Evolutionary conservation across 2,113 vertebrate genomes (phyloP), one percentile per base, ranked within the genome.

Genomic region (Dolichallabes microphthalmus): DNA sequence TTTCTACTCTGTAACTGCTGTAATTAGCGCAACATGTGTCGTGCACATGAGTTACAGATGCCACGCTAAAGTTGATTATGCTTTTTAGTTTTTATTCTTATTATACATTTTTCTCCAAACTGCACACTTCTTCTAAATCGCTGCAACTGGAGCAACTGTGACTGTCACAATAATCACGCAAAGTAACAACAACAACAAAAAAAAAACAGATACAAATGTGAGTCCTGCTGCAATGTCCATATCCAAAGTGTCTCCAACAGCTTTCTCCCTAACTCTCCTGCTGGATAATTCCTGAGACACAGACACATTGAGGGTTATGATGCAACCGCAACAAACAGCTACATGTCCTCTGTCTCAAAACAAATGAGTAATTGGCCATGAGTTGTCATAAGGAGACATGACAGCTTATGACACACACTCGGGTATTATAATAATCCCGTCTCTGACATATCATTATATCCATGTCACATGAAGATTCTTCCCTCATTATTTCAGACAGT

Each of bases 401-500:
- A 83, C 85, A 83, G 71, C 78, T 58, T 68, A 82, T 69, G 71
- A 86, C 87, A 79, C 32, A 64, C 78, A 81, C 63, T 53, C 57
- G 74, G 77, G 68, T 82, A 83, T 86, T 84, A 76, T 69, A 81
- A 82, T 64, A 32, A 77, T 66, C 25, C 73, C 15, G 50, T 75
- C 27, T 76, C 68, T 68, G 73, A 86, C 87, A 88, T 52, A 52
- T 88, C 87, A 39, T 88, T 85, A 88, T 71, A 74, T 20, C 15
- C 55, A 45, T 55, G 80, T 88, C 87, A 85, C 82, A 79, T 64
- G 32, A 61, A 75, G 76, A 66, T 78, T 86, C 71, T 32, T 25
- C 15, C 13, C 87, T 88, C 87, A 88, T 88, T 88, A 88, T 86
- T 88, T 88, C 58, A 53, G 83, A 88, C 87, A 85, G 83, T 27